Conservation (phyloP, 2,888 invertebrate genomes). For the Eubasilissa splendida region DNA sequence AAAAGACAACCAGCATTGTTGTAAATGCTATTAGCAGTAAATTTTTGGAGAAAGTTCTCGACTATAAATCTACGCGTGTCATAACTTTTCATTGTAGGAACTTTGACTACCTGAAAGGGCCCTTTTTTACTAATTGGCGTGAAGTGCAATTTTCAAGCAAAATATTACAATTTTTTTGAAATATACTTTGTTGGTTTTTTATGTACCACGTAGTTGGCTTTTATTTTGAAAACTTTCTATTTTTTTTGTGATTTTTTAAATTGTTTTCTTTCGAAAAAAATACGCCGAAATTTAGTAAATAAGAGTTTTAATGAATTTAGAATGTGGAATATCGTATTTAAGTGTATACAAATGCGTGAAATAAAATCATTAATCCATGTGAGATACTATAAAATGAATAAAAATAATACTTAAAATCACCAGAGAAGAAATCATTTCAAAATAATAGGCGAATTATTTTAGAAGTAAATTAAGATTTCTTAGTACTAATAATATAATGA, state of each 20-base stretch:
- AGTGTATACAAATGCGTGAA: too few species aligned
- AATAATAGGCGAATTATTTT: too few species aligned
- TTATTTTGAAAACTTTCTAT: slow-evolving; percentile 19
- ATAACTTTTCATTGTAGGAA: slow-evolving; percentile 48
- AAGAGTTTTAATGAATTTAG: too few species aligned
- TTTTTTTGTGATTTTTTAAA: neutral
- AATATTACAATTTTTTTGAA: slow-evolving; percentile 22
- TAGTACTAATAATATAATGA: too few species aligned
- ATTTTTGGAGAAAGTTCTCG: slow-evolving; percentile 46
- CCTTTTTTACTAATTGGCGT: slow-evolving; percentile 37
- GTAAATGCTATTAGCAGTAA: slow-evolving; percentile 36
- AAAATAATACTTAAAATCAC: too few species aligned
- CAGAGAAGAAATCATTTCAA: too few species aligned
- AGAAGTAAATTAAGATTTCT: too few species aligned
- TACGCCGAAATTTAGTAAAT: too few species aligned
- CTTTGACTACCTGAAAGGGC: slow-evolving; percentile 26
- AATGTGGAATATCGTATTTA: too few species aligned
- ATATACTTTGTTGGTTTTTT: slow-evolving; percentile 14
- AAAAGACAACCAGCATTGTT: slow-evolving; percentile 29
- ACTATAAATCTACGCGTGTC: slow-evolving; percentile 43
- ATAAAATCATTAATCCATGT: too few species aligned
- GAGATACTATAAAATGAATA: too few species aligned
- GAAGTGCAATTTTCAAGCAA: slow-evolving; percentile 17
- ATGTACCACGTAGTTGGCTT: neutral
- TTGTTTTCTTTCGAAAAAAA: too few species aligned